phyloP scores from a whole-genome alignment of 2,797 vertebrate species.

The Alexandromys oeconomus region DNA sequence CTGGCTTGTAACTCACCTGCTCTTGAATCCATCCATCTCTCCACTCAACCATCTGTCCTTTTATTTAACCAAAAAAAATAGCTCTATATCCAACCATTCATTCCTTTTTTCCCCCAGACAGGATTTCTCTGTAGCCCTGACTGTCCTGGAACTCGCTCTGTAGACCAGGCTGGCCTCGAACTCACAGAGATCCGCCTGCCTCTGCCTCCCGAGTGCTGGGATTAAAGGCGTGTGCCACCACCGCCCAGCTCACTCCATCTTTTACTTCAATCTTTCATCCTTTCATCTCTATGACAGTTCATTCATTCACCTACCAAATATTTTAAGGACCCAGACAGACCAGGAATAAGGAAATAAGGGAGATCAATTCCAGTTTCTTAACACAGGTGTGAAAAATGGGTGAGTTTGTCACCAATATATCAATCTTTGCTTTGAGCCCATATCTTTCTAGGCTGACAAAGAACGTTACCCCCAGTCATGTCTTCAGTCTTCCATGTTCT shows the following conservation, averaged over 20 bases:
- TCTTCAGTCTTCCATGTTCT: background rate
- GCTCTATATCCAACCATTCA: background rate
- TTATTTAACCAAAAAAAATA: background rate
- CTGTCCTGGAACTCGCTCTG: no score
- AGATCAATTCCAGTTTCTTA: background rate
- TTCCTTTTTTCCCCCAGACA: no score
- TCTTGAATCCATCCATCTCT: background rate
- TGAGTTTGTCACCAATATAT: background rate
- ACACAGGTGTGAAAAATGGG: background rate
- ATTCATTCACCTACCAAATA: constrained; percentile 6
- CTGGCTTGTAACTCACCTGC: background rate
- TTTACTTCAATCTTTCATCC: background rate
- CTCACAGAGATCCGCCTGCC: no score
- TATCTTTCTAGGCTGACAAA: background rate
- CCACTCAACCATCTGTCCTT: background rate
- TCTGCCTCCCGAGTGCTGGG: no score
- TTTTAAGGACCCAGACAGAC: background rate
- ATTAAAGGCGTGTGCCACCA: no score
- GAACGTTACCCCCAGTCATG: background rate
- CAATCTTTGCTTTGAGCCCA: background rate
- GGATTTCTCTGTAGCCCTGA: no score
- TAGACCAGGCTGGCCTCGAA: no score
- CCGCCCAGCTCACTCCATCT: background rate
- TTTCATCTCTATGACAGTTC: background rate
- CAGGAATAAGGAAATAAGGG: background rate